Conservation (phyloP, 2,888 invertebrate genomes). For the Folsomia candida region DNA sequence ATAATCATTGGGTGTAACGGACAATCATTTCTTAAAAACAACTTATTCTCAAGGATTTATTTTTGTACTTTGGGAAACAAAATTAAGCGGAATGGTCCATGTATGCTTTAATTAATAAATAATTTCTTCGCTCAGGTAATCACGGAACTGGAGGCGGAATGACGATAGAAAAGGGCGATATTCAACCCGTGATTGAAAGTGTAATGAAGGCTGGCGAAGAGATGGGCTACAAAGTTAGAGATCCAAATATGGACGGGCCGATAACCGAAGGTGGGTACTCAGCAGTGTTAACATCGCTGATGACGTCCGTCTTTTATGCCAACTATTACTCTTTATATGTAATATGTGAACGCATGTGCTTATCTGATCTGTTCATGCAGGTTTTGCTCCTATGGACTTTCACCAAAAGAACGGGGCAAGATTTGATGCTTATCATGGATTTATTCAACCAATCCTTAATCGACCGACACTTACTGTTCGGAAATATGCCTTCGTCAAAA, state of each 20-base stretch:
- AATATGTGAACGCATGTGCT: background rate
- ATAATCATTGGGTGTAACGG: no score
- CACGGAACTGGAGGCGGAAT: slow-evolving; percentile 38
- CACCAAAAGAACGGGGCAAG: slow-evolving; percentile 31
- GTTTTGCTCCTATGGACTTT: slow-evolving; percentile 43
- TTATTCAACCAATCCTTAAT: slow-evolving; percentile 28
- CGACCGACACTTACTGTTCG: slow-evolving; percentile 33
- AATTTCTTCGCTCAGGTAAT: no score
- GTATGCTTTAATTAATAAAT: no score
- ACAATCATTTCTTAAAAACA: no score
- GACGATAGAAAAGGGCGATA: slow-evolving; percentile 35
- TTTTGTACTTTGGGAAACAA: no score
- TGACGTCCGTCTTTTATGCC: background rate
- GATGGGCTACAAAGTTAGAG: slow-evolving; percentile 36
- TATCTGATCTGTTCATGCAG: slow-evolving; percentile 16
- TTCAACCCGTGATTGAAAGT: slow-evolving; percentile 31
- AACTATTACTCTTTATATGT: background rate
- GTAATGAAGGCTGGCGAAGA: slow-evolving; percentile 39
- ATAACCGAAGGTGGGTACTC: slow-evolving; percentile 33
- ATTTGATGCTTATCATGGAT: slow-evolving; percentile 37
- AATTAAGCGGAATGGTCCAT: no score
- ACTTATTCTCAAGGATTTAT: no score
- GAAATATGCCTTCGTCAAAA: slow-evolving; percentile 39
- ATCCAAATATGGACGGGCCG: slow-evolving; percentile 37
- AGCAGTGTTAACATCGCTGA: no score